Evolutionary conservation across 2,888 invertebrate species (phyloP).

Genomic region (Ceraclea dissimilis): DNA sequence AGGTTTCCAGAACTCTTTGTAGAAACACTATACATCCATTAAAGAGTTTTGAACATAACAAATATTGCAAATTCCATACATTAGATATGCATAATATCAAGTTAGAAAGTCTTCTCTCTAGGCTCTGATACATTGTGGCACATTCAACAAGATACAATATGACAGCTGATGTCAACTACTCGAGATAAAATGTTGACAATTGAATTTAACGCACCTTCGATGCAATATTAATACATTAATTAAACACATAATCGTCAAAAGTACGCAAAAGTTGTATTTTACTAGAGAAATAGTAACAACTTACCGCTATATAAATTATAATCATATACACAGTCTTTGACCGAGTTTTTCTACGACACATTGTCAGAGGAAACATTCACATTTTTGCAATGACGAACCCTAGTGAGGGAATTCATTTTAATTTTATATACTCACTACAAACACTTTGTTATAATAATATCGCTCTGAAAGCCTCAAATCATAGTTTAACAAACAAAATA

Average conservation of each 20-base stretch:
- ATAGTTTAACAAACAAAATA: constrained; percentile 15
- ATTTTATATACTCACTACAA: not conserved
- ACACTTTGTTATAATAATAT: not conserved
- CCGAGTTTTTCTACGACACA: constrained; percentile 6
- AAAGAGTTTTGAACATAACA: not conserved
- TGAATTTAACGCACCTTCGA: not conserved
- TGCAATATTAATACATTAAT: not conserved
- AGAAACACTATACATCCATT: not conserved
- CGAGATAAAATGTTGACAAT: not conserved
- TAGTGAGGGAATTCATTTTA: not conserved
- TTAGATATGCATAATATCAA: not conserved
- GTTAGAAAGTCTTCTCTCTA: not conserved
- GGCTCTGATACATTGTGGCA: not conserved
- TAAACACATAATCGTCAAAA: not conserved
- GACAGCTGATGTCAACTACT: not conserved
- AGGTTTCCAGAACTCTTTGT: not conserved
- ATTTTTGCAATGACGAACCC: not conserved
- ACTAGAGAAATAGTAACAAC: not conserved
- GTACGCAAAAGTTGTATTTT: no score
- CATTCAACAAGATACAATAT: constrained; percentile 1
- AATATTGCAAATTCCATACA: not conserved
- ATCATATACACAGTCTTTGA: constrained; percentile 4
- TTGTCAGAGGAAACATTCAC: constrained; percentile 1
- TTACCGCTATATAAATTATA: constrained; percentile 2
- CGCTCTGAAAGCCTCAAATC: constrained; percentile 1